Conservation (phyloP, 1,140 invertebrate species). For the Drosophila dunni region DNA sequence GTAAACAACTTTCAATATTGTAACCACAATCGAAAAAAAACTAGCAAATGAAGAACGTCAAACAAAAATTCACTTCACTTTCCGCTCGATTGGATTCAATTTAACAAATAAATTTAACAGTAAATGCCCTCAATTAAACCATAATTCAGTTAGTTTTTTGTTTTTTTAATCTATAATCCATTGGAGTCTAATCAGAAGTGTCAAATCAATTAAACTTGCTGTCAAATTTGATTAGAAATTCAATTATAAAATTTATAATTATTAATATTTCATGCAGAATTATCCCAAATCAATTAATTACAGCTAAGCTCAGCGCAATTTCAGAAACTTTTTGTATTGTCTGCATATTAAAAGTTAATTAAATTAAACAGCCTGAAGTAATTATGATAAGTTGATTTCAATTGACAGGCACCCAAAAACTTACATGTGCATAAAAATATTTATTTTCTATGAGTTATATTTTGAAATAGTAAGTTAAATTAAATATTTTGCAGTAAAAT, state of each 20-base stretch:
- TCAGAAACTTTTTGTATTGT: neutral
- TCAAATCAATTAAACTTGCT: slow-evolving; percentile 4
- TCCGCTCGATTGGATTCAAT: neutral
- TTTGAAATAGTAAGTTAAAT: too few relatives aligned
- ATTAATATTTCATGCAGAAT: slow-evolving; percentile 12
- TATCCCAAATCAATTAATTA: slow-evolving; percentile 5
- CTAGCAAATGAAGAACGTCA: neutral
- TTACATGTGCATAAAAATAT: too few relatives aligned
- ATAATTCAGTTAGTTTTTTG: slow-evolving; percentile 2
- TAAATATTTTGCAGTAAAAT: too few relatives aligned
- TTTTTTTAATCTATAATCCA: neutral
- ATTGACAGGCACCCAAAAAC: too few relatives aligned
- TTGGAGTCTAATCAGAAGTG: neutral
- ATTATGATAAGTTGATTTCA: neutral
- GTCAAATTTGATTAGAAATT: slow-evolving; percentile 21
- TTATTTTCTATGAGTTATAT: too few relatives aligned
- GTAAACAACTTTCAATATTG: slow-evolving; percentile 36
- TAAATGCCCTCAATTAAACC: neutral
- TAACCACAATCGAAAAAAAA: neutral
- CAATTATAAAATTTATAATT: slow-evolving; percentile 19
- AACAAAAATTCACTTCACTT: slow-evolving; percentile 3
- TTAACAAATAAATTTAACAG: slow-evolving; percentile 4
- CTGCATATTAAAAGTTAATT: slow-evolving; percentile 1
- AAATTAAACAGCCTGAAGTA: slow-evolving; percentile 11
- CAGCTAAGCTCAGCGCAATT: neutral